A percentile compares a stretch with the other conserved stretches of the same genome.
Conservation (phyloP, 2,797 vertebrate species). For the Gadopsis bispinosus region DNA sequence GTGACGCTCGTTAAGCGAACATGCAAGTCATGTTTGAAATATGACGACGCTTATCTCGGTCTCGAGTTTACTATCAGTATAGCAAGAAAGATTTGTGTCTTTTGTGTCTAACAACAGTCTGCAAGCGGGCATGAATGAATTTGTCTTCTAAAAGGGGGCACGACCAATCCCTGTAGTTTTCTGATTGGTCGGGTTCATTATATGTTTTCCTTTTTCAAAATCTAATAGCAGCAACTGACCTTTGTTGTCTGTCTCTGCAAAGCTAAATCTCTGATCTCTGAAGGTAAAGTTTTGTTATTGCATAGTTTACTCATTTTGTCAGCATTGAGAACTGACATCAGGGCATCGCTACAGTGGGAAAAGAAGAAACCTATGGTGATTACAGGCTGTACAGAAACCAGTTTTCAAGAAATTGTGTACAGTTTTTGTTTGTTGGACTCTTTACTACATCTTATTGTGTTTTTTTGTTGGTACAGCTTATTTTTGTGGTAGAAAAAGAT, state of each 20-base stretch:
- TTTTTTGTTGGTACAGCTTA: background rate
- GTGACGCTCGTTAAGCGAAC: background rate
- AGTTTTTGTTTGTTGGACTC: background rate
- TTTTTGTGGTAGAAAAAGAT: background rate
- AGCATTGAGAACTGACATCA: background rate
- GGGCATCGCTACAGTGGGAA: background rate
- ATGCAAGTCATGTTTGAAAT: background rate
- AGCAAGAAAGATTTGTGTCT: background rate
- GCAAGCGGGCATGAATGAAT: background rate
- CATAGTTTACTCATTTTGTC: background rate
- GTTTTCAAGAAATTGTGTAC: background rate
- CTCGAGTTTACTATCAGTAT: background rate
- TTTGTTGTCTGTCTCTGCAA: background rate
- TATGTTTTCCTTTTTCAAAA: background rate
- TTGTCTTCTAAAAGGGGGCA: background rate
- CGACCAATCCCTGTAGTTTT: background rate
- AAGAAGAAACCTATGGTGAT: background rate
- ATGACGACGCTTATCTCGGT: background rate
- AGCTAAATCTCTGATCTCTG: background rate
- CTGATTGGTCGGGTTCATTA: constrained; percentile 1
- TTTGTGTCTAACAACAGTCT: background rate
- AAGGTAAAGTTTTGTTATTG: background rate
- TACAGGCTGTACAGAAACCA: background rate
- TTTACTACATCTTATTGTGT: background rate
- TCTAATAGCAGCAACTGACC: background rate